phyloP scores from a whole-genome alignment of 2,113 vertebrate genomes.

The Aplodontia rufa region DNA sequence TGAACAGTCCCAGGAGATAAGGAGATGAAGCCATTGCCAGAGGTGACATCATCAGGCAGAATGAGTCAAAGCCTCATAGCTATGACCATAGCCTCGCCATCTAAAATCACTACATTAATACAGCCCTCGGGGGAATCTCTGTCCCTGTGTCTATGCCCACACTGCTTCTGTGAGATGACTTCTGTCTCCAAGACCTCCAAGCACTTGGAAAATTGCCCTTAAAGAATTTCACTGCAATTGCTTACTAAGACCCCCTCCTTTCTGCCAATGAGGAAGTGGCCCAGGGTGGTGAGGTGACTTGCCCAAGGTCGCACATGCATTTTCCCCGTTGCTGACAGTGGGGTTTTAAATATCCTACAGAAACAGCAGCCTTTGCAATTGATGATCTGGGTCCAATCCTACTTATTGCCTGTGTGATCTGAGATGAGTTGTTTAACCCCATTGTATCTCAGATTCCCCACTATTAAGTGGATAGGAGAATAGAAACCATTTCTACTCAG shows the following conservation, averaged over 20 bases:
- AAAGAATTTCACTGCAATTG: not conserved
- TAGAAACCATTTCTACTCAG: not conserved
- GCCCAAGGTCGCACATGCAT: accelerated
- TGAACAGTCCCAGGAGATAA: not conserved
- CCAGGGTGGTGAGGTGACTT: not conserved
- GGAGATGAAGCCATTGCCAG: not conserved
- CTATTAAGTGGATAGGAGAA: not conserved
- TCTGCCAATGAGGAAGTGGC: not conserved
- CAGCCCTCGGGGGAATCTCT: not conserved
- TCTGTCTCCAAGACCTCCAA: not conserved
- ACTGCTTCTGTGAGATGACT: not conserved
- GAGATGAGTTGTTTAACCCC: not conserved
- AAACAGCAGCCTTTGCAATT: not conserved
- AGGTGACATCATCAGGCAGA: not conserved
- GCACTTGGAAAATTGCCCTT: not conserved
- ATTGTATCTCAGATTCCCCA: not conserved
- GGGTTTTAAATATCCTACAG: not conserved
- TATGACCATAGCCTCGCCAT: not conserved
- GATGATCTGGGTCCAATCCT: not conserved
- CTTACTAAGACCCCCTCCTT: not conserved
- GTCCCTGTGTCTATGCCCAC: not conserved
- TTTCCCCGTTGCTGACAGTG: not conserved
- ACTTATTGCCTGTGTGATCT: not conserved
- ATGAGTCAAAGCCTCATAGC: not conserved
- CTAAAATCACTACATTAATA: not conserved